These are phyloP conservation scores for Acanthosepion lycidas DNA, from an alignment of 2,888 invertebrate genomes.

Conservation along the genomic window DNA sequence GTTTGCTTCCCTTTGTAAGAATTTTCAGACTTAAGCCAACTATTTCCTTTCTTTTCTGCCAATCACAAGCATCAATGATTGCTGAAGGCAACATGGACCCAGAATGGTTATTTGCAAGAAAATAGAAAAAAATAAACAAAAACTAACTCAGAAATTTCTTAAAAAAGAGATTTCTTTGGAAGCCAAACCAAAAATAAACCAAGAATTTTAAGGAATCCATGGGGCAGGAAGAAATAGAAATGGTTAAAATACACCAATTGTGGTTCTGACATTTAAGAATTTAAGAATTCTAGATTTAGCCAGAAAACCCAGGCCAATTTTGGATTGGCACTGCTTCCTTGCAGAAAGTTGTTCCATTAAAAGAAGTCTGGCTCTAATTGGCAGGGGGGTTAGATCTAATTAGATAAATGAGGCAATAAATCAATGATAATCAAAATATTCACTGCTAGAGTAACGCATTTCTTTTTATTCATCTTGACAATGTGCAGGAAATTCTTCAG, in stretches of 20 bases:
- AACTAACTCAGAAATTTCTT: not conserved
- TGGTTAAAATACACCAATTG: not conserved
- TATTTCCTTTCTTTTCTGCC: not conserved
- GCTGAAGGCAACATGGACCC: not conserved
- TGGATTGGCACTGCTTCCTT: not conserved
- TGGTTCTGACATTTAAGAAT: not conserved
- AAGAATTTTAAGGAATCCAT: not conserved
- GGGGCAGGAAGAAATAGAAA: not conserved
- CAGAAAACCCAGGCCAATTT: not conserved
- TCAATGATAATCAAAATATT: not conserved
- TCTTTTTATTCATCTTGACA: not conserved
- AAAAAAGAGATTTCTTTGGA: not conserved
- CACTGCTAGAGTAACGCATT: not conserved
- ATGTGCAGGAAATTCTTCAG: not conserved
- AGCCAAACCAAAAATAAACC: not conserved
- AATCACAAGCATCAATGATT: not conserved
- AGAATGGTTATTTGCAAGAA: not conserved
- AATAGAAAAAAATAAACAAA: not conserved
- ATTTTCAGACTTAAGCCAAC: too few relatives aligned
- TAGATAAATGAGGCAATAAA: not conserved
- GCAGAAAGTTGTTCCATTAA: not conserved
- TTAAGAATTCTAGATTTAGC: not conserved
- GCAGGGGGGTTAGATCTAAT: not conserved
- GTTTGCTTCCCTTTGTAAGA: too few relatives aligned
- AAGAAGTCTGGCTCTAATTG: not conserved